Percentiles rank a stretch among this genome's conserved stretches.
Conservation (phyloP, 2,797 vertebrate genomes). For the Acipenser ruthenus region DNA sequence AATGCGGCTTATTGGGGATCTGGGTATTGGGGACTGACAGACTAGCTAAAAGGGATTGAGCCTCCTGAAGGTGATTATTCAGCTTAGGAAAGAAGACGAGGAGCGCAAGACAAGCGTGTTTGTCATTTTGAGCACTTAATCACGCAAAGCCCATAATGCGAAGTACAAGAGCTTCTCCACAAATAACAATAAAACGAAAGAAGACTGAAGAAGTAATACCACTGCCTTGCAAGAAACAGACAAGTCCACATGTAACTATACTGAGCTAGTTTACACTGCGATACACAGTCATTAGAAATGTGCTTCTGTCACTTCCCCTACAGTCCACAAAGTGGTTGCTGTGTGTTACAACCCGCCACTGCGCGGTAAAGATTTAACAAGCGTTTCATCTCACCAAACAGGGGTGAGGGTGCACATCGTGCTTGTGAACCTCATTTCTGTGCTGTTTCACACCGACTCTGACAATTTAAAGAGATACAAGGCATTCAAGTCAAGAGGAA, state of each 20-base stretch:
- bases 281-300: too few species aligned
- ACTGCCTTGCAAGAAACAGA: conserved; percentile 25
- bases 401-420: too few species aligned
- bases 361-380: too few species aligned
- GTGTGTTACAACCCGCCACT: too few species aligned
- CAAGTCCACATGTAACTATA: conserved; percentile 12
- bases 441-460: too few species aligned
- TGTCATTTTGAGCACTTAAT: conserved; percentile 66
- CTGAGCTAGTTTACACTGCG: too few species aligned
- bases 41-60: conserved; percentile 51
- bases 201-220: conserved; percentile 44
- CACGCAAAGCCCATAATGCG: conserved; percentile 54
- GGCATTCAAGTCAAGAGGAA: too few species aligned
- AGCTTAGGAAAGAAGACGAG: conserved; percentile 71
- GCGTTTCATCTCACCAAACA: too few species aligned
- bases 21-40: conserved; percentile 40
- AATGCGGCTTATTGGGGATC: conserved; percentile 62
- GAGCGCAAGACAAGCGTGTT: conserved; percentile 60
- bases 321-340: too few species aligned
- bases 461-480: too few species aligned
- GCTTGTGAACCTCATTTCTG: too few species aligned
- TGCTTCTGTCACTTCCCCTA: too few species aligned
- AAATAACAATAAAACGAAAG: conserved; percentile 62
- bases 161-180: conserved; percentile 45
- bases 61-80: conserved; percentile 71